Conservation (phyloP, 2,113 vertebrate species). For the Podocnemis expansa region DNA sequence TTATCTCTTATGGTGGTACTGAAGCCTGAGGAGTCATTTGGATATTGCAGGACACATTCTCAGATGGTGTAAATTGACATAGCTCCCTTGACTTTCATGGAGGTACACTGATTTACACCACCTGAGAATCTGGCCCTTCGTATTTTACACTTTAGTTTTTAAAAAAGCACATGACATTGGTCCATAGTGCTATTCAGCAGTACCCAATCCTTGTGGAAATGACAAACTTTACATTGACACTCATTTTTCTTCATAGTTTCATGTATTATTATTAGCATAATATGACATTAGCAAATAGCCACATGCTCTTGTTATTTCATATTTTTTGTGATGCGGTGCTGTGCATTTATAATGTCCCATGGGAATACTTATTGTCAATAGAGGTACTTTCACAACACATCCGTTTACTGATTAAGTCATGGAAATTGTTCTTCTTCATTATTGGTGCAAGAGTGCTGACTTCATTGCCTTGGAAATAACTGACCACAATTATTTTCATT, state of each 20-base stretch:
- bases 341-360: slow-evolving; percentile 1
- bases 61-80: neutral
- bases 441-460: slow-evolving; percentile 2
- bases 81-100: neutral
- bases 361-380: slow-evolving; percentile 38
- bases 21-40: neutral
- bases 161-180: slow-evolving; percentile 10
- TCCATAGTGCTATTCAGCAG: slow-evolving; percentile 29
- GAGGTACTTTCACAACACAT: slow-evolving; percentile 44
- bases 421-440: slow-evolving; percentile 37
- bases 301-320: slow-evolving; percentile 30
- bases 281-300: slow-evolving; percentile 35
- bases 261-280: slow-evolving; percentile 6
- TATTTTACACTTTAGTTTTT: neutral
- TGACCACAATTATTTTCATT: neutral
- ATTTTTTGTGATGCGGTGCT: neutral
- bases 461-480: neutral
- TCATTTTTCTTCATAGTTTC: slow-evolving; percentile 2
- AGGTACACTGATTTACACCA: neutral
- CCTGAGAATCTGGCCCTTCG: neutral
- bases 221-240: neutral
- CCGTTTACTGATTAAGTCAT: slow-evolving; percentile 30
- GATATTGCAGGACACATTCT: neutral
- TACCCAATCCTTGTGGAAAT: slow-evolving; percentile 18
- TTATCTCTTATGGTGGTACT: neutral